These are phyloP conservation scores for Chitala chitala DNA, from an alignment of 2,113 vertebrate species.

Conservation along the genomic window DNA sequence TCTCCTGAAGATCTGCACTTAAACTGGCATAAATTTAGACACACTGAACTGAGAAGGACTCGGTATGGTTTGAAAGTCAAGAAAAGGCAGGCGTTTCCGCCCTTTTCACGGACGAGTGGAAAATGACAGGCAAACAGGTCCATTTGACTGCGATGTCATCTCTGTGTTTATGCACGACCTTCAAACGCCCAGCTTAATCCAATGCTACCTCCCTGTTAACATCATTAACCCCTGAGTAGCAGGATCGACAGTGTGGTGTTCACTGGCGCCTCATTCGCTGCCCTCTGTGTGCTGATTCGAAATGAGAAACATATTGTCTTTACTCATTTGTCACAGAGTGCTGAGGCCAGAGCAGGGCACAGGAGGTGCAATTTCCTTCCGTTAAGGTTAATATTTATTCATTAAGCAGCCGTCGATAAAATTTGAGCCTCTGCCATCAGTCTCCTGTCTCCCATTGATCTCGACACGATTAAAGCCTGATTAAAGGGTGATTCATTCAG, in stretches of 20 bases:
- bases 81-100: neutral
- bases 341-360: neutral
- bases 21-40: conserved; percentile 13
- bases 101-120: neutral
- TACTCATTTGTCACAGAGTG: neutral
- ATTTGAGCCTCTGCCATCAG: neutral
- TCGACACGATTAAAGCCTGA: conserved; percentile 13
- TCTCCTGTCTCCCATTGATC: conserved; percentile 6
- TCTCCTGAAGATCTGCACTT: neutral
- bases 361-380: neutral
- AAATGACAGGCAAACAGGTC: neutral
- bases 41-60: neutral
- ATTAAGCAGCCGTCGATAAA: neutral
- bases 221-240: neutral
- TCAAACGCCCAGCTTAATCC: neutral
- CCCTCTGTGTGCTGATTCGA: neutral
- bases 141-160: neutral
- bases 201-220: neutral
- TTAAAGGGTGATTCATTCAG: conserved; percentile 19
- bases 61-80: conserved; percentile 12
- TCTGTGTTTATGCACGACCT: conserved; percentile 3
- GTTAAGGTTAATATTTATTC: conserved; percentile 6
- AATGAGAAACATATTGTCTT: neutral
- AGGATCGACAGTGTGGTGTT: neutral
- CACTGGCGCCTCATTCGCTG: too few species aligned